phyloP scores from a whole-genome alignment of 2,797 vertebrate genomes.

The Holocentrus rufus region DNA sequence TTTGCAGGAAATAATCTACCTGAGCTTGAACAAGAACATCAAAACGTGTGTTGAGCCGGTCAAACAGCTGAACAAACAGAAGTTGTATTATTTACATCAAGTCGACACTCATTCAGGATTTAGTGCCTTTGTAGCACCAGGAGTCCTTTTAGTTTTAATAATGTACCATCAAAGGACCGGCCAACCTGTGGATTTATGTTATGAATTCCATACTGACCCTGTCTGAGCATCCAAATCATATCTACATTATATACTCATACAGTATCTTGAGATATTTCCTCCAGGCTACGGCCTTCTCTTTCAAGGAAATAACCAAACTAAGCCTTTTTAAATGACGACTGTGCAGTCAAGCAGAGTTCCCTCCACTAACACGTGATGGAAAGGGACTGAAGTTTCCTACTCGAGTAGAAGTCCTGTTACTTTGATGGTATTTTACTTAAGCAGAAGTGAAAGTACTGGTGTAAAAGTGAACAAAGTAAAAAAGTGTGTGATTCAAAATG shows the following conservation, averaged over 20 bases:
- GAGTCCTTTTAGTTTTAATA: constrained; percentile 38
- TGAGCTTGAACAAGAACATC: constrained; percentile 21
- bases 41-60: not conserved
- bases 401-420: too few species aligned
- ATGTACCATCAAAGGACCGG: constrained; percentile 17
- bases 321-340: constrained; percentile 60
- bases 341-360: constrained; percentile 20
- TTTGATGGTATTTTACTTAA: too few species aligned
- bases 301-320: constrained; percentile 45
- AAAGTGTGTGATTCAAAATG: too few species aligned
- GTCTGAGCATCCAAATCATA: constrained; percentile 50
- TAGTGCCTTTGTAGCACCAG: not conserved
- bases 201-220: constrained; percentile 51
- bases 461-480: too few species aligned
- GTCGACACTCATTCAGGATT: constrained; percentile 3
- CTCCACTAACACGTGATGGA: not conserved
- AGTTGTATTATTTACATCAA: constrained; percentile 5
- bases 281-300: constrained; percentile 22
- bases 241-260: constrained; percentile 6
- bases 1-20: constrained; percentile 9
- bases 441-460: too few species aligned
- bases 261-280: constrained; percentile 51
- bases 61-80: constrained; percentile 45
- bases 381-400: too few species aligned
- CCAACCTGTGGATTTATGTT: constrained; percentile 34